Conservation (phyloP, 1,140 invertebrate species). For the Halesus radiatus region DNA sequence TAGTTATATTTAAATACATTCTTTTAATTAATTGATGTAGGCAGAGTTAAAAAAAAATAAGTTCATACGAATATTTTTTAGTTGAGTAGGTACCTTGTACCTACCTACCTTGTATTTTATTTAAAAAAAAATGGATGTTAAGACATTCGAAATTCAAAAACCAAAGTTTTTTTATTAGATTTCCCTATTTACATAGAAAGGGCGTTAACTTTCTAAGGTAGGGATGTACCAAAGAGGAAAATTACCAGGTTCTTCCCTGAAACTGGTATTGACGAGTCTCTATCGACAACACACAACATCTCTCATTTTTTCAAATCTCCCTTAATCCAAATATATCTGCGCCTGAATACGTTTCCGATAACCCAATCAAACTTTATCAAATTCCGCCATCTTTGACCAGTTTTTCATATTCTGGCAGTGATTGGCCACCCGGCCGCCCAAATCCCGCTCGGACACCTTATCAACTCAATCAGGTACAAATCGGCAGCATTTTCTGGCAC, state of each 20-base stretch:
- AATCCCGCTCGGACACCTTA: conserved; percentile 46
- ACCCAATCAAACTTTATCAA: conserved; percentile 49
- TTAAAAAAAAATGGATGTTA: no score
- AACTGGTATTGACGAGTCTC: not conserved
- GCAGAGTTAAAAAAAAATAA: no score
- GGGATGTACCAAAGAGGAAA: not conserved
- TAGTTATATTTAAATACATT: no score
- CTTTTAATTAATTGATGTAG: no score
- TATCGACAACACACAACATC: not conserved
- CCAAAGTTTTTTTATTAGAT: no score
- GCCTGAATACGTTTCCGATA: conserved; percentile 43
- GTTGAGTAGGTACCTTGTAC: no score
- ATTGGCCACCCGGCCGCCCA: conserved; percentile 46
- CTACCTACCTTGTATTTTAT: no score
- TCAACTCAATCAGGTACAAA: conserved; percentile 53
- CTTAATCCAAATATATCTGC: conserved; percentile 13
- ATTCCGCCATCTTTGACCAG: conserved; percentile 43
- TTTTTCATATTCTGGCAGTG: conserved; percentile 46
- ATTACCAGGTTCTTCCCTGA: not conserved
- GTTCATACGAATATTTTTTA: no score
- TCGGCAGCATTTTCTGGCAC: conserved; percentile 29
- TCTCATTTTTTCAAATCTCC: not conserved
- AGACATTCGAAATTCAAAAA: no score
- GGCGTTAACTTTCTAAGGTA: no score
- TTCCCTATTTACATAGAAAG: no score